Conservation (phyloP, 2,797 vertebrate species). For the Benthosema pterotum region DNA sequence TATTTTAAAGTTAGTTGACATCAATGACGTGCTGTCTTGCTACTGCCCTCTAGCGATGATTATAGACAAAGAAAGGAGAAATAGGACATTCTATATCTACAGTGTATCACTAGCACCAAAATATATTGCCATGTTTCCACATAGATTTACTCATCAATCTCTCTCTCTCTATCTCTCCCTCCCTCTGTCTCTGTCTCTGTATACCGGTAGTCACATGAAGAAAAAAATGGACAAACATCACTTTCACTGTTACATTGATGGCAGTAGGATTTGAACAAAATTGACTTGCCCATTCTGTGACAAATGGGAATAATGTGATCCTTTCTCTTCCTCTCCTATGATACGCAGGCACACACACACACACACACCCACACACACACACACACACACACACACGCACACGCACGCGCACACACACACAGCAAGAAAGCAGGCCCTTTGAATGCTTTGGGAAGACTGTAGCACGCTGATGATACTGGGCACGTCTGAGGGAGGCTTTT, state of each 20-base stretch:
- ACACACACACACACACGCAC: slow-evolving; percentile 10
- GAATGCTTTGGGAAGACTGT: slow-evolving; percentile 28
- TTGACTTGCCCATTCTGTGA: slow-evolving; percentile 38
- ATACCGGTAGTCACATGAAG: slow-evolving; percentile 10
- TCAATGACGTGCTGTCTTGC: slow-evolving; percentile 16
- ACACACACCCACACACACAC: slow-evolving; percentile 13
- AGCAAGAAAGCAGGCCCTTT: slow-evolving; percentile 11
- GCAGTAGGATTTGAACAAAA: slow-evolving; percentile 23
- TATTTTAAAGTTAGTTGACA: background rate
- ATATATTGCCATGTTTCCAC: no score
- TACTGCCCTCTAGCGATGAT: slow-evolving; percentile 62
- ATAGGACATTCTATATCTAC: no score
- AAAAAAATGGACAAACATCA: slow-evolving; percentile 37
- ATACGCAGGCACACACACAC: slow-evolving; percentile 5
- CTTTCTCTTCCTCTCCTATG: slow-evolving; percentile 6
- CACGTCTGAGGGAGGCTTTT: slow-evolving; percentile 62
- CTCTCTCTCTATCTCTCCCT: no score
- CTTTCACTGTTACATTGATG: slow-evolving; percentile 21
- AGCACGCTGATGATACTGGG: slow-evolving; percentile 53
- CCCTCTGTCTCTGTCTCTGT: no score
- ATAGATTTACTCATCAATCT: no score
- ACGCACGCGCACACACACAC: slow-evolving; percentile 5
- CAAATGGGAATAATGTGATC: slow-evolving; percentile 42
- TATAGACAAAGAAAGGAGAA: no score
- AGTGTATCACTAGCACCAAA: no score